phyloP scores from a whole-genome alignment of 92 coral and sea anemone genomes.

The Palythoa grandiflora region DNA sequence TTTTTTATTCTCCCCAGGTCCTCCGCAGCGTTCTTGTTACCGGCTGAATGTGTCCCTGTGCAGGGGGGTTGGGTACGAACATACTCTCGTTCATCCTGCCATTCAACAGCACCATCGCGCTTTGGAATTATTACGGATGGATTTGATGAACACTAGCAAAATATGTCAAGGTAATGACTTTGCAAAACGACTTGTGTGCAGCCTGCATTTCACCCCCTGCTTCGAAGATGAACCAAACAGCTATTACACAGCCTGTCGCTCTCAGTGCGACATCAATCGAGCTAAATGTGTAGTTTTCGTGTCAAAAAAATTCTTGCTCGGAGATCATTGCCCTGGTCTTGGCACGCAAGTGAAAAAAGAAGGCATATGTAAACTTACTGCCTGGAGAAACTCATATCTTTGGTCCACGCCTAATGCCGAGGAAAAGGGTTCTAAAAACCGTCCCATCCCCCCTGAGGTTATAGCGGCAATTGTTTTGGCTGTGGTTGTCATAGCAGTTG shows the following conservation, averaged over 20 bases:
- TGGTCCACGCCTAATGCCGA: constrained; percentile 7
- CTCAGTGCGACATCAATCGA: constrained; percentile 62
- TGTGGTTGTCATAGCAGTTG: neutral
- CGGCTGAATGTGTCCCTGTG: constrained; percentile 63
- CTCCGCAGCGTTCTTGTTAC: constrained; percentile 61
- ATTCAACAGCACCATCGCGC: neutral
- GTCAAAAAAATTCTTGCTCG: neutral
- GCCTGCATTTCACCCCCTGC: constrained; percentile 76
- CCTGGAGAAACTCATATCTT: constrained; percentile 31
- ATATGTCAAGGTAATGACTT: neutral
- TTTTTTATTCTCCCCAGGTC: constrained; percentile 47
- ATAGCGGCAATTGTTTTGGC: constrained; percentile 28
- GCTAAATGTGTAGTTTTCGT: constrained; percentile 31
- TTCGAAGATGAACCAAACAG: constrained; percentile 58
- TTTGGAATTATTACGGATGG: neutral
- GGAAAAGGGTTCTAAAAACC: neutral
- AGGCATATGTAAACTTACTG: constrained; percentile 3
- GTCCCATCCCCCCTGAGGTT: constrained; percentile 35
- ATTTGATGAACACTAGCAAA: neutral
- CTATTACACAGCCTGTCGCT: constrained; percentile 69
- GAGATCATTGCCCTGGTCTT: constrained; percentile 17
- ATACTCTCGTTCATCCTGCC: constrained; percentile 17
- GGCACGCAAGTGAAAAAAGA: neutral
- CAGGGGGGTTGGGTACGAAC: constrained; percentile 63
- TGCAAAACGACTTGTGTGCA: constrained; percentile 52